Base-by-base conservation (phyloP, 2,888 invertebrate species). In the Napeogenes inachia region DNA sequence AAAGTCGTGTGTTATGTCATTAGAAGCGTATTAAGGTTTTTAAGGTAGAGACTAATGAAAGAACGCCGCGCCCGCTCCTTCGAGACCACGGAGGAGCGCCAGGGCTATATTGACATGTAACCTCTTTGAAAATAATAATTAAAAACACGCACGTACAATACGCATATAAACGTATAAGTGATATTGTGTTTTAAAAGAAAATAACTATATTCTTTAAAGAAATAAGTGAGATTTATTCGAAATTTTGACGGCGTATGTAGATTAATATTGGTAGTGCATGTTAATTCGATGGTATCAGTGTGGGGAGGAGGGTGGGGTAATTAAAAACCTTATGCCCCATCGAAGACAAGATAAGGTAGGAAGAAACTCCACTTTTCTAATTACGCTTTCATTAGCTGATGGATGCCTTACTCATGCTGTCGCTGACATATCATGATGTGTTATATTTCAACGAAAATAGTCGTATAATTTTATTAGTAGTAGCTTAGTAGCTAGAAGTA, bases 321-420 rank as follows among this genome's bases (percentile, higher is more conserved):
- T 89, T 89, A 89, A 88, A 87, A 87, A 85, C 77, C 75, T 83
- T 81, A 84, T 82, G 78, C 82, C 78, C 82, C 81, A 85, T 83
- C 82, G 85, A 89, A 89, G 89, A 88, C 84, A 89, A 89, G 90
- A 89, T 89, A 89, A 89, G 85, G 85, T 76, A 82, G 88, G 88
- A 89, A 89, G 89, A 89, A 87, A 83, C 80, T 65, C 81, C 88
- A 88, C 85, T 87, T 84, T 88, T 85, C 82, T 89, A 87, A 90
- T 89, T 88, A 87, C 85, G 68, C 80, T 80, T 88, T 87, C 90
- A 90, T 89, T 90, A 90, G 89, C 81, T 90, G 90, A 90, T 90
- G 87, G 86, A 83, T 80, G 74, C 70, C 68, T 71, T 71, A 73
- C 72, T 69, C 69, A 71, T 71, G 71, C 71, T 69, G 68, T 64